Conservation (phyloP, 2,113 vertebrate genomes). For the Podarcis muralis region DNA sequence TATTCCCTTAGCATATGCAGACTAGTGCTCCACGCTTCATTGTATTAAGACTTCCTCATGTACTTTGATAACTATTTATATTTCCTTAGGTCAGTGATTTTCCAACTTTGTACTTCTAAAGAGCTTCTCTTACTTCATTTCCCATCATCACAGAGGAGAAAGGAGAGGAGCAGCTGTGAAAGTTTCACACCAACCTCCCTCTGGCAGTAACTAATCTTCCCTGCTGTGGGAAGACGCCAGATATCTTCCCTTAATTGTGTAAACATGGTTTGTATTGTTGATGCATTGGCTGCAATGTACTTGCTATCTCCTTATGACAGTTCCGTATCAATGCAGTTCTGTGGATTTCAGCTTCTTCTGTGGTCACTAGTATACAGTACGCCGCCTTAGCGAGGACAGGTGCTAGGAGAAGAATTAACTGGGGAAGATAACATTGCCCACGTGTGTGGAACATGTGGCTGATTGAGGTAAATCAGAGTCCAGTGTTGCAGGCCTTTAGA, state of each 20-base stretch:
- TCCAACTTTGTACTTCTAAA: constrained; percentile 46
- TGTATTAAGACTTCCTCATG: constrained; percentile 66
- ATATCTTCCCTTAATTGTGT: background rate
- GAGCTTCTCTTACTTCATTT: constrained; percentile 46
- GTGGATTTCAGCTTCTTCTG: background rate
- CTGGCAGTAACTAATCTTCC: background rate
- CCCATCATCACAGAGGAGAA: background rate
- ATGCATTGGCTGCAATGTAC: background rate
- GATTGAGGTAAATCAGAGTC: background rate
- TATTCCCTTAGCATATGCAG: constrained; percentile 65
- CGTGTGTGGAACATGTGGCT: background rate
- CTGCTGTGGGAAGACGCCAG: background rate
- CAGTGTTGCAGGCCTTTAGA: background rate
- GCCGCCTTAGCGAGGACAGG: background rate
- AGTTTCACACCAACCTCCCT: background rate
- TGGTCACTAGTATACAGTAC: background rate
- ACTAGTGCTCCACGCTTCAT: constrained; percentile 54
- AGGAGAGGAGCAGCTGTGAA: background rate
- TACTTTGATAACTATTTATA: constrained; percentile 43
- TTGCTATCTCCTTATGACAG: background rate
- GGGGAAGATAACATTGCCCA: background rate
- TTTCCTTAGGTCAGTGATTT: background rate
- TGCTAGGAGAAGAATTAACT: background rate
- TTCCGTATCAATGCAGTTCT: background rate
- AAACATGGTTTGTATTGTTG: background rate